Percentiles rank a stretch among this genome's conserved stretches.
Conservation (phyloP, 2,888 invertebrate species). For the Troilus luridus region DNA sequence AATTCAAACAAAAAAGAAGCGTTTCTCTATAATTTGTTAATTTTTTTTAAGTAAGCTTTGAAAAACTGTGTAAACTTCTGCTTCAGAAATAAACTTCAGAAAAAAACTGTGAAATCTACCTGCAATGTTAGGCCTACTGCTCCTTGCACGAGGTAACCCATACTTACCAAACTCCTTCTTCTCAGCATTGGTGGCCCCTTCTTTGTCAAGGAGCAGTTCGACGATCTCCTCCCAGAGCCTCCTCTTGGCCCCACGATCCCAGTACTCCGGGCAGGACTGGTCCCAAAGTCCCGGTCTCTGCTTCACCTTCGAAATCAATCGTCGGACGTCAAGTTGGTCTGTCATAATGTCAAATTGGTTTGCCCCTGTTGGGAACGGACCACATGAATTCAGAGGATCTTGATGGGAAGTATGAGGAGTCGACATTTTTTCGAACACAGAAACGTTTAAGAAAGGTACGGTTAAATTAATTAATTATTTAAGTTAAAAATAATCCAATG, state of each 20-base stretch:
- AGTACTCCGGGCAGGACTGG: background rate
- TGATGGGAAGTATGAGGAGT: background rate
- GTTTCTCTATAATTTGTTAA: too few species aligned
- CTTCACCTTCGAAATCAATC: background rate
- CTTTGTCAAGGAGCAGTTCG: background rate
- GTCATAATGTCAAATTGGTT: background rate
- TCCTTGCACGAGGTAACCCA: too few species aligned
- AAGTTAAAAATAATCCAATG: background rate
- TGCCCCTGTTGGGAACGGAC: background rate
- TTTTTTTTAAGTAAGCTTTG: too few species aligned
- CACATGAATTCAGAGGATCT: background rate
- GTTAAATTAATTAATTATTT: background rate
- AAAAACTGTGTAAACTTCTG: too few species aligned
- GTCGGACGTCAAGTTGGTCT: background rate
- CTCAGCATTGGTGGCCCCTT: background rate
- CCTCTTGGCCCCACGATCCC: background rate
- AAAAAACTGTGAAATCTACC: background rate
- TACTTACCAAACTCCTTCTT: slow-evolving; percentile 10
- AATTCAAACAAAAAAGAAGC: too few species aligned
- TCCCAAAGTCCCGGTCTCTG: background rate
- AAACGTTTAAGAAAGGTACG: background rate
- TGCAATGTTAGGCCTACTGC: background rate
- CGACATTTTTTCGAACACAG: background rate
- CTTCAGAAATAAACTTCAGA: too few species aligned
- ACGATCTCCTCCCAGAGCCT: background rate